Evolutionary conservation across 2,113 vertebrate genomes (phyloP), one percentile per base, ranked within the genome.

Genomic region (Neoarius graeffei): DNA sequence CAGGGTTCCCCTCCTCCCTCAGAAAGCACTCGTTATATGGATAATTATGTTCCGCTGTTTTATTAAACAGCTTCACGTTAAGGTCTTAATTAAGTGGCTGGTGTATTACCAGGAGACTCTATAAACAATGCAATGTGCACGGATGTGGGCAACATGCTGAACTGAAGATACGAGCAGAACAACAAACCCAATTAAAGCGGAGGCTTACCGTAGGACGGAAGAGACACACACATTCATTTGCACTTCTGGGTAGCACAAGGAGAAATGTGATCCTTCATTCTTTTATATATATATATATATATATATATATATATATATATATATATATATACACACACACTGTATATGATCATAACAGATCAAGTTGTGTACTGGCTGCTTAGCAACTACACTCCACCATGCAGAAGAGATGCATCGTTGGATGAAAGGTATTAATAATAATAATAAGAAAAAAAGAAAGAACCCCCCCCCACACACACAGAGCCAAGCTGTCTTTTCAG

Each of bases 401-500:
- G 91, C 86, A 89, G 85, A 89, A 59, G 89, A 91, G 91, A 88
- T 91, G 90, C 91, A 60, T 54, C 64, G 25, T 10, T 73, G 54
- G 67, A 84, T 62, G n/a, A 20, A 88, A 27, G 60, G 71, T 52
- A 42, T 74, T 20, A 42, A 23, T 20, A 42, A 81, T 4, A 56
- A 14, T 30, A 23, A 42, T 17, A 71, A 88, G 85, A 87, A 85
- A 91, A 86, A 85, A 67, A 81, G 56, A 71, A 23, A 42, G 35
- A 83, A 64, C 64, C 79, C 83, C 73, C 59, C 30, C 73, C 84
- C 79, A 83, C 79, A 81, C 76, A 66, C 85, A 76, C 82, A 42
- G 25, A 59, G 54, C 54, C 79, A 95, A 94, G 94, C 95, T 96
- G 95, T 97, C 96, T 96, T 96, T 97, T 97, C 96, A 96, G 96